Percentiles rank a stretch among this genome's conserved stretches.
phyloP scores from a whole-genome alignment of 1,140 invertebrate species.

The Akabosia matsudoensis region DNA sequence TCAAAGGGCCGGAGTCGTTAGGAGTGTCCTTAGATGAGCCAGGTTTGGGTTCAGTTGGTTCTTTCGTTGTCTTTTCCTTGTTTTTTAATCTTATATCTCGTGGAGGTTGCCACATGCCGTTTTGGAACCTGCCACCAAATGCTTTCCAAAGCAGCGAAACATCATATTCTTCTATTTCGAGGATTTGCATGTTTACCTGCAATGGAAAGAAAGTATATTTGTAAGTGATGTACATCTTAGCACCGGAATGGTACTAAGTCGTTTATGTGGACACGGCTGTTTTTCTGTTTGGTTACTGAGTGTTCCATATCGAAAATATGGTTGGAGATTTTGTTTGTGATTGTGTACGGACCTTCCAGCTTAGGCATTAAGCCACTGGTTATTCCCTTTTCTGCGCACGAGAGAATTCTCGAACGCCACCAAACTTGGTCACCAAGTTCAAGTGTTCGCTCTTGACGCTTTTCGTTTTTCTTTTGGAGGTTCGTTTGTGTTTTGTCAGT shows the following conservation, averaged over 20 bases:
- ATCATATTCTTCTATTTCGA: no score
- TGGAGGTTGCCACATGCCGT: no score
- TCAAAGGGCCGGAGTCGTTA: no score
- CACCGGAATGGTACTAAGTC: background rate
- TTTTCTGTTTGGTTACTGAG: background rate
- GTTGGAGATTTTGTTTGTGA: background rate
- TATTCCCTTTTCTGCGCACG: slow-evolving; percentile 21
- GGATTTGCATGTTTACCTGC: no score
- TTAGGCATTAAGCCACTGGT: background rate
- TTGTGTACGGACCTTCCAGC: slow-evolving; percentile 26
- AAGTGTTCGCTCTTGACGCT: background rate
- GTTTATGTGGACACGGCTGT: background rate
- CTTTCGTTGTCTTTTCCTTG: no score
- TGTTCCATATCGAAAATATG: slow-evolving; percentile 17
- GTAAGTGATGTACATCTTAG: no score
- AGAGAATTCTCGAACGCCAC: background rate
- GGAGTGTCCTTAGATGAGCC: no score
- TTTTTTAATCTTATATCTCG: no score
- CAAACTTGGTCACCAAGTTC: slow-evolving; percentile 24
- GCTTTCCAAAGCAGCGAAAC: no score
- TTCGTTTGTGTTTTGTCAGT: background rate
- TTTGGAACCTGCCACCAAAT: no score
- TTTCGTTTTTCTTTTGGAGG: background rate
- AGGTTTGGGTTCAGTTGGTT: no score
- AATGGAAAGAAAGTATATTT: no score